These are phyloP conservation scores for Ochotona curzoniae DNA, from an alignment of 2,113 vertebrate species.

Conservation along the genomic window DNA sequence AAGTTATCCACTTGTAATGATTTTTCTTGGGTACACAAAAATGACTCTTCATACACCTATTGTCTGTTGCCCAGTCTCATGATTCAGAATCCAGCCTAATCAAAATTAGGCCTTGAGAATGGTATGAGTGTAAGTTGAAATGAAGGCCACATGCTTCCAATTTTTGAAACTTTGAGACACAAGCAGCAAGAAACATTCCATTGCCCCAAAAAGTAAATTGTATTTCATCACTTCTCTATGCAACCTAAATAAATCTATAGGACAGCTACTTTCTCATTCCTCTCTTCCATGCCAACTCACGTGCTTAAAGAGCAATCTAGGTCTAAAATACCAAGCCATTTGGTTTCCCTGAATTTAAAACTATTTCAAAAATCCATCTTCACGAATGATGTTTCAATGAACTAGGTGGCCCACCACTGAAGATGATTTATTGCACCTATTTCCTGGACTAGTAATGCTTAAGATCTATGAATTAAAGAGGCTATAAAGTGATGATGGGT, in stretches of 20 bases:
- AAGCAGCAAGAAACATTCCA: not conserved
- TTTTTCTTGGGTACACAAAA: not conserved
- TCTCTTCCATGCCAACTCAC: not conserved
- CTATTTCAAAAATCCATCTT: constrained; percentile 45
- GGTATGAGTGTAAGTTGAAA: constrained; percentile 2
- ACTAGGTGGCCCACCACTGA: constrained; percentile 53
- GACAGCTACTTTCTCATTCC: not conserved
- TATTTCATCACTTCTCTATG: constrained; percentile 1
- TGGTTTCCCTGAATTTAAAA: constrained; percentile 40
- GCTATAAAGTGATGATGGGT: constrained; percentile 47
- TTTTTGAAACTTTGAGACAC: not conserved
- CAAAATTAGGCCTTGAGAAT: constrained; percentile 9
- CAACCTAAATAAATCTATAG: constrained; percentile 20
- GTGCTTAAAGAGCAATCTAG: not conserved
- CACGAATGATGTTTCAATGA: constrained; percentile 58
- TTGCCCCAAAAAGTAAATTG: not conserved
- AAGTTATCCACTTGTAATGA: not conserved
- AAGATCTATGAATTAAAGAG: constrained; percentile 66
- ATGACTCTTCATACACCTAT: constrained; percentile 6
- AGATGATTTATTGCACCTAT: constrained; percentile 60
- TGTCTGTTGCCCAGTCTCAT: not conserved
- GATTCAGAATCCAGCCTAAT: constrained; percentile 10
- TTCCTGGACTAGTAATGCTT: constrained; percentile 62
- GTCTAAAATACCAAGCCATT: not conserved
- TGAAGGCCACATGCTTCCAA: not conserved